Evolutionary conservation across 2,113 vertebrate genomes (phyloP).

Genomic region (Lota lota): DNA sequence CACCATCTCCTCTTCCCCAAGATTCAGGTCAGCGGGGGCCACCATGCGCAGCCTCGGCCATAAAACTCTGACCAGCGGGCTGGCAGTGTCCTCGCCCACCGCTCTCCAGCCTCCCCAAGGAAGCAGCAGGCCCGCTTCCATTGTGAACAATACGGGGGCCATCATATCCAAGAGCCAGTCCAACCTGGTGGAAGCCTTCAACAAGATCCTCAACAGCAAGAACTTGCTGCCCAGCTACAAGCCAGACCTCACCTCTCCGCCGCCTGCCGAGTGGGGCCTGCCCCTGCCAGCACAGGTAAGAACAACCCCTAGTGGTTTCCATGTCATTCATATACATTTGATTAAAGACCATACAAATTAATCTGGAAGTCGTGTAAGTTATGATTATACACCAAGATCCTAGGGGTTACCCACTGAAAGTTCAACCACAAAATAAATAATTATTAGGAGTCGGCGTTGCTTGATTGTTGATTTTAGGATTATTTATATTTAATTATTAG

Average conservation of each 20-base stretch:
- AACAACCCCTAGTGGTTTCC: neutral
- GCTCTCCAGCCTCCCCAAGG: slow-evolving; percentile 43
- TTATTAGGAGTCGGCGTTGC: too few relatives aligned
- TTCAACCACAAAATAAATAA: too few relatives aligned
- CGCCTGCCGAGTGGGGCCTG: slow-evolving; percentile 80
- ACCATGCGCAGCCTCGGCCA: slow-evolving; percentile 62
- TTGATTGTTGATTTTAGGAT: too few relatives aligned
- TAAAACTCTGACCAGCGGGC: slow-evolving; percentile 74
- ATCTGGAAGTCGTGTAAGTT: too few relatives aligned
- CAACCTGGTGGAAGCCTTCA: slow-evolving; percentile 92
- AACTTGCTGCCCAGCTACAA: slow-evolving; percentile 90
- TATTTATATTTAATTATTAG: too few relatives aligned
- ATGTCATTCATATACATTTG: too few relatives aligned
- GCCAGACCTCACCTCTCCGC: slow-evolving; percentile 82
- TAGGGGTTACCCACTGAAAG: too few relatives aligned
- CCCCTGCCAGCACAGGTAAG: slow-evolving; percentile 73
- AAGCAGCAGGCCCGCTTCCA: slow-evolving; percentile 68
- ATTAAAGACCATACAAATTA: too few relatives aligned
- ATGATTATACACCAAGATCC: too few relatives aligned
- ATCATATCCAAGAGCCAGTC: slow-evolving; percentile 92
- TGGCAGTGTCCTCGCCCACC: slow-evolving; percentile 21
- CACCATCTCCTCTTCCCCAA: slow-evolving; percentile 43
- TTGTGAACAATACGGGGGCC: slow-evolving; percentile 74
- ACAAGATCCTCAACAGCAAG: slow-evolving; percentile 95
- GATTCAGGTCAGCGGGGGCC: slow-evolving; percentile 33